Percentiles rank a stretch among this genome's conserved stretches.
These are phyloP conservation scores for Perizoma flavofasciatum DNA, from an alignment of 2,888 invertebrate species.

Conservation along the genomic window DNA sequence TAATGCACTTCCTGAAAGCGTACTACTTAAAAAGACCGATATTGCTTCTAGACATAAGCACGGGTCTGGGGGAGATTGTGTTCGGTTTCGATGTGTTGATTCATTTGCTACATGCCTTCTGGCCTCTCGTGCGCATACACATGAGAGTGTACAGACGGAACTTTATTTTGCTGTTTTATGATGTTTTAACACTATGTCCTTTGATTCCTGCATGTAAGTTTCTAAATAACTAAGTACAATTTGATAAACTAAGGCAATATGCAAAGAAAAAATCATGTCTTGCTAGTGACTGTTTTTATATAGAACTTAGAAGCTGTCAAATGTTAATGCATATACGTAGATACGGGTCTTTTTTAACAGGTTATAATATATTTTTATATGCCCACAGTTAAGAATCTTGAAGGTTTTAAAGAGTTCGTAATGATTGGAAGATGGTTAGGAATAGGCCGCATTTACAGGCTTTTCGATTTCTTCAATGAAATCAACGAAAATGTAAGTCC, in stretches of 20 bases:
- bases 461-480: slow-evolving; percentile 53
- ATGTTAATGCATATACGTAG: too few species aligned
- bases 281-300: too few species aligned
- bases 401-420: slow-evolving; percentile 34
- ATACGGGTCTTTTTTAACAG: too few species aligned
- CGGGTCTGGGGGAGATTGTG: slow-evolving; percentile 51
- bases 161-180: slow-evolving; percentile 49
- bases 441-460: slow-evolving; percentile 66
- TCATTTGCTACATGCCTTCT: slow-evolving; percentile 59
- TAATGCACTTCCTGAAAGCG: slow-evolving; percentile 55
- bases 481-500: slow-evolving; percentile 63
- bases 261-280: too few species aligned
- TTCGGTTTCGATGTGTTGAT: slow-evolving; percentile 56
- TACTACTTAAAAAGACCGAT: slow-evolving; percentile 48
- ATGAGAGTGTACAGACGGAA: slow-evolving; percentile 60
- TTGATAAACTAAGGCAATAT: too few species aligned
- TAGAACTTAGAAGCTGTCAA: too few species aligned
- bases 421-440: slow-evolving; percentile 60
- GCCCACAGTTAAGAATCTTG: slow-evolving; percentile 47
- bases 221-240: too few species aligned
- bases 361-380: neutral
- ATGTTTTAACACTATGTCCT: slow-evolving; percentile 57
- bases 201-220: slow-evolving; percentile 59
- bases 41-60: slow-evolving; percentile 43
- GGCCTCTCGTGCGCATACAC: slow-evolving; percentile 63